Percentiles rank a stretch among this genome's conserved stretches.
phyloP scores from a whole-genome alignment of 64 coral and sea anemone genomes.

The Montipora capricornis region DNA sequence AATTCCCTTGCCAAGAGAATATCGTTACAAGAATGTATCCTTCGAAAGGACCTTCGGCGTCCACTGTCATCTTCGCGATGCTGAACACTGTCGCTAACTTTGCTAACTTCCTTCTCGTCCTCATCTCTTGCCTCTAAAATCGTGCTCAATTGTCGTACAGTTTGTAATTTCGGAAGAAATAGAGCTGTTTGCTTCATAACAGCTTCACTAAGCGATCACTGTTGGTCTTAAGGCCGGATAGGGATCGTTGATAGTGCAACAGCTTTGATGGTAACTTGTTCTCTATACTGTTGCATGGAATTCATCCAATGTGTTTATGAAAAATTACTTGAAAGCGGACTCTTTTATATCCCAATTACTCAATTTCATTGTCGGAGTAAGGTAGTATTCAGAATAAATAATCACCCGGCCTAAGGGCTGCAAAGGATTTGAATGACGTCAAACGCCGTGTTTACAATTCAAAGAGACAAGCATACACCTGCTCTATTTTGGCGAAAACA shows the following conservation, averaged over 20 bases:
- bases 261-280: not conserved
- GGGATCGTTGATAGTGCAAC: too few relatives aligned
- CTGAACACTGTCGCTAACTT: not conserved
- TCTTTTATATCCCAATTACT: constrained; percentile 1
- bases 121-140: constrained; percentile 35
- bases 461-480: not conserved
- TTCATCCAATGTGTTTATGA: not conserved
- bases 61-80: not conserved
- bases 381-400: not conserved
- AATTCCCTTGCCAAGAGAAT: not conserved
- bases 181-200: not conserved
- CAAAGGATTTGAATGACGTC: not conserved
- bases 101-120: not conserved
- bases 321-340: not conserved
- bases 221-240: not conserved
- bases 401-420: not conserved
- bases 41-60: not conserved
- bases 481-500: not conserved
- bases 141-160: constrained; percentile 30
- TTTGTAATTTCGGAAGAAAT: constrained; percentile 30
- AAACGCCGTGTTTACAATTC: not conserved
- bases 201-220: not conserved
- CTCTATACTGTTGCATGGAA: not conserved
- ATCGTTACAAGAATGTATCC: constrained; percentile 4
- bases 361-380: not conserved